Evolutionary conservation across 2,113 vertebrate genomes (phyloP).

Genomic region (Chionis minor): DNA sequence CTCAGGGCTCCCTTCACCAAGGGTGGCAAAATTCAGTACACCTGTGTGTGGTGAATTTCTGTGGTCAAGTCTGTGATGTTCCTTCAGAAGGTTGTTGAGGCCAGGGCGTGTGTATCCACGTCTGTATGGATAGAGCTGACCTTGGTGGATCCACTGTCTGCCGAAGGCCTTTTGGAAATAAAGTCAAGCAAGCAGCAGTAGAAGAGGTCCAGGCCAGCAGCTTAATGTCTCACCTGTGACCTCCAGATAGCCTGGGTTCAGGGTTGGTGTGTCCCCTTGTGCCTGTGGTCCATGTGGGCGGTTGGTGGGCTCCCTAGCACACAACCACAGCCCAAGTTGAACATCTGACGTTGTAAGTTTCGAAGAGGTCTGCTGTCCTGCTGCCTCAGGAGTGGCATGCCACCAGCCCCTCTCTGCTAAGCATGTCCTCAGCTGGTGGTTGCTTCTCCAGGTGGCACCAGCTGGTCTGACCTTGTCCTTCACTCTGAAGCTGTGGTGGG

Average conservation of each 20-base stretch:
- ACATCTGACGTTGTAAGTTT: background rate
- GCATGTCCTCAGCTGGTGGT: background rate
- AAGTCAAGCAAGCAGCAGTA: background rate
- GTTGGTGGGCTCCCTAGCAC: background rate
- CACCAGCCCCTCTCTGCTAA: background rate
- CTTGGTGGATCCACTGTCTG: rapidly evolving
- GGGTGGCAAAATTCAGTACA: background rate
- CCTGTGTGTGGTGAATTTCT: background rate
- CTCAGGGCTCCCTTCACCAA: background rate
- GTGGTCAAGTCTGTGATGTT: background rate
- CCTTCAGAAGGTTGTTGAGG: background rate
- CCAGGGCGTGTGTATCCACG: too few relatives aligned
- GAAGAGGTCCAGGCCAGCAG: background rate
- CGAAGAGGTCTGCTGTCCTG: background rate
- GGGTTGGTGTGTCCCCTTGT: background rate
- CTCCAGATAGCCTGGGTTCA: rapidly evolving
- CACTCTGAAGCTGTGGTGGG: background rate
- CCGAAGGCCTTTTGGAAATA: background rate
- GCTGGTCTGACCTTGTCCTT: background rate
- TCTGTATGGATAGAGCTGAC: rapidly evolving
- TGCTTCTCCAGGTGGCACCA: background rate
- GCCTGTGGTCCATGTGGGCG: rapidly evolving
- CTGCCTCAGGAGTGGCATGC: background rate
- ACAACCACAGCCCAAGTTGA: rapidly evolving
- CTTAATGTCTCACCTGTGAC: background rate